These are phyloP conservation scores for Tauraco erythrolophus DNA, from an alignment of 2,113 vertebrate genomes.

Conservation along the genomic window DNA sequence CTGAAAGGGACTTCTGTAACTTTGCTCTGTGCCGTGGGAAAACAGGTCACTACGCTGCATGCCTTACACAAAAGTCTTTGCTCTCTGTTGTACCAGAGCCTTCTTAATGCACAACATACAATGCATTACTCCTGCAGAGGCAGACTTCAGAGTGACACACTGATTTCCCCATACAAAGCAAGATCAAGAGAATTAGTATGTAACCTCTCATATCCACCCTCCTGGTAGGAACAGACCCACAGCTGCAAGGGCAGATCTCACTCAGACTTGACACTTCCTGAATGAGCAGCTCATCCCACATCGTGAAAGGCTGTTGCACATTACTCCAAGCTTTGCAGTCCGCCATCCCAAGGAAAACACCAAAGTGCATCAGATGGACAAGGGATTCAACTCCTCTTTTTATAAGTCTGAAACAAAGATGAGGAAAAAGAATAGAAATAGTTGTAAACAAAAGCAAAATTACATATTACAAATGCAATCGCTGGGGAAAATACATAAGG, in stretches of 20 bases:
- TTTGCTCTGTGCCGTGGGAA: background rate
- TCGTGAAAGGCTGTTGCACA: background rate
- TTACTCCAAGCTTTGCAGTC: background rate
- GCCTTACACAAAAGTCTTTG: background rate
- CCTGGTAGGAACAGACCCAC: background rate
- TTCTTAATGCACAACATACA: background rate
- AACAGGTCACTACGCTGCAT: background rate
- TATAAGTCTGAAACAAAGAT: background rate
- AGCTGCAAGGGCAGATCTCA: background rate
- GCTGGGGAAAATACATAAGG: background rate
- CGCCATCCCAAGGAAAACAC: background rate
- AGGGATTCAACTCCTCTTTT: background rate
- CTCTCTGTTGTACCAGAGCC: background rate
- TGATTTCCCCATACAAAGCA: accelerated
- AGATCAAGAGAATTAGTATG: background rate
- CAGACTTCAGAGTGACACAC: background rate
- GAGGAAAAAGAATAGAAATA: background rate
- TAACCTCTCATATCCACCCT: background rate
- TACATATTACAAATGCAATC: background rate
- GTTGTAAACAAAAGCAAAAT: background rate
- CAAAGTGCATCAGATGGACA: background rate
- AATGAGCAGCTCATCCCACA: accelerated
- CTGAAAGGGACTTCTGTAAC: background rate
- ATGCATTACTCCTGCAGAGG: background rate
- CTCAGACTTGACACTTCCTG: background rate